Percentiles rank a stretch among this genome's conserved stretches.
phyloP scores from a whole-genome alignment of 2,888 invertebrate species.

The Ornithoptera alexandrae region DNA sequence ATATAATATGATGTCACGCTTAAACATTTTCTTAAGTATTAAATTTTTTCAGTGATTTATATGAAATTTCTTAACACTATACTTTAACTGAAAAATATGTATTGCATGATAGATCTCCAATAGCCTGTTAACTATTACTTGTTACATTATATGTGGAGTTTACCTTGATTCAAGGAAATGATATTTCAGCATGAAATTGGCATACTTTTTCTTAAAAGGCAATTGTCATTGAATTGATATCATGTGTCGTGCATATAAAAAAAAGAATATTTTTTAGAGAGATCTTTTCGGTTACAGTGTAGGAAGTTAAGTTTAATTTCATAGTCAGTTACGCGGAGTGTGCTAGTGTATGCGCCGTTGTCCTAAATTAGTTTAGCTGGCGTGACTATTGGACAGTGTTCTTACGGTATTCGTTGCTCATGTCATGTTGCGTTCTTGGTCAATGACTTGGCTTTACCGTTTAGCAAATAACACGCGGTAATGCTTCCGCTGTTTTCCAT shows the following conservation, averaged over 20 bases:
- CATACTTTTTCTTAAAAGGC: constrained; percentile 29
- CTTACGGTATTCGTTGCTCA: constrained; percentile 59
- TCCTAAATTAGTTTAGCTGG: constrained; percentile 49
- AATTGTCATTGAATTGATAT: constrained; percentile 23
- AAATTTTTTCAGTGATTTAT: too few relatives aligned
- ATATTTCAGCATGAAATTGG: constrained; percentile 29
- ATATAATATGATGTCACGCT: too few relatives aligned
- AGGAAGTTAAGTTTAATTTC: constrained; percentile 24
- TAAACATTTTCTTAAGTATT: too few relatives aligned
- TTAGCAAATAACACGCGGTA: constrained; percentile 37
- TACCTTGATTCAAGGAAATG: constrained; percentile 29
- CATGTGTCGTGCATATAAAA: constrained; percentile 17
- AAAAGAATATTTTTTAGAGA: constrained; percentile 3
- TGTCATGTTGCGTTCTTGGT: constrained; percentile 57
- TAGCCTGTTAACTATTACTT: constrained; percentile 6
- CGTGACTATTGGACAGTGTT: constrained; percentile 46
- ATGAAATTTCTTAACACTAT: too few relatives aligned
- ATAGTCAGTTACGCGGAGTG: constrained; percentile 25
- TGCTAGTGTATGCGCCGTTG: constrained; percentile 39
- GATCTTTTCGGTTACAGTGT: constrained; percentile 15
- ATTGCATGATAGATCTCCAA: constrained; percentile 4
- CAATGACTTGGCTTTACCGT: constrained; percentile 67
- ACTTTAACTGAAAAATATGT: constrained; percentile 4
- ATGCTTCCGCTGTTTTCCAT: constrained; percentile 14
- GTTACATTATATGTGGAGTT: constrained; percentile 16